Conservation (phyloP, 2,797 vertebrate species). For the Pachyuromys duprasi region DNA sequence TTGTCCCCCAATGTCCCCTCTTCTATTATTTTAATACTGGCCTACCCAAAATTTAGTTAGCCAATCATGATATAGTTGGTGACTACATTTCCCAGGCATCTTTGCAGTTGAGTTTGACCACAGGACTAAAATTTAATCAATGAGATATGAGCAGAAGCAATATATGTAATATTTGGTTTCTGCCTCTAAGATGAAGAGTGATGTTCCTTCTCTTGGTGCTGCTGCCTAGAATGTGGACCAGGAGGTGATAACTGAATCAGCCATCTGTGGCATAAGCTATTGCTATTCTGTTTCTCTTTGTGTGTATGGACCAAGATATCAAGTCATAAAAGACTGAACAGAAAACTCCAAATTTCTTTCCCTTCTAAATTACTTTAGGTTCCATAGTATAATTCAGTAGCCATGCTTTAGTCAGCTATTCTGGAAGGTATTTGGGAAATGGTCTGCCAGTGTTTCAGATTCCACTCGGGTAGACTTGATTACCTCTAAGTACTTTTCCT, state of each 20-base stretch:
- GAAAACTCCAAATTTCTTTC: conserved; percentile 8
- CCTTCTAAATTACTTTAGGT: neutral
- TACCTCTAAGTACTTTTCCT: neutral
- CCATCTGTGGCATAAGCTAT: neutral
- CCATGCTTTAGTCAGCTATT: neutral
- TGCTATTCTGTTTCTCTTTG: neutral
- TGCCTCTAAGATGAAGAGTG: neutral
- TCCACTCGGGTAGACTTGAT: neutral
- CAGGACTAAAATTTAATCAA: neutral
- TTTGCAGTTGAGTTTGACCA: neutral
- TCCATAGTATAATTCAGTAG: neutral
- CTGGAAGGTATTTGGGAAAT: neutral
- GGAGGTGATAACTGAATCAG: neutral
- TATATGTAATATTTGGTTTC: neutral
- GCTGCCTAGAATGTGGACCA: neutral
- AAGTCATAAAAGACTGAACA: conserved; percentile 25
- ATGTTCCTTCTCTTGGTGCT: neutral
- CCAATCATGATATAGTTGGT: neutral
- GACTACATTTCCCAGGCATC: neutral
- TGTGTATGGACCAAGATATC: neutral
- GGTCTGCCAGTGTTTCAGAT: neutral
- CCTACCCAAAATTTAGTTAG: neutral
- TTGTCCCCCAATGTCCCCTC: neutral
- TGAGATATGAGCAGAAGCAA: neutral
- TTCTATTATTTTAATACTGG: neutral